These are phyloP conservation scores for Elegia similella DNA, from an alignment of 2,888 invertebrate genomes.

Conservation along the genomic window DNA sequence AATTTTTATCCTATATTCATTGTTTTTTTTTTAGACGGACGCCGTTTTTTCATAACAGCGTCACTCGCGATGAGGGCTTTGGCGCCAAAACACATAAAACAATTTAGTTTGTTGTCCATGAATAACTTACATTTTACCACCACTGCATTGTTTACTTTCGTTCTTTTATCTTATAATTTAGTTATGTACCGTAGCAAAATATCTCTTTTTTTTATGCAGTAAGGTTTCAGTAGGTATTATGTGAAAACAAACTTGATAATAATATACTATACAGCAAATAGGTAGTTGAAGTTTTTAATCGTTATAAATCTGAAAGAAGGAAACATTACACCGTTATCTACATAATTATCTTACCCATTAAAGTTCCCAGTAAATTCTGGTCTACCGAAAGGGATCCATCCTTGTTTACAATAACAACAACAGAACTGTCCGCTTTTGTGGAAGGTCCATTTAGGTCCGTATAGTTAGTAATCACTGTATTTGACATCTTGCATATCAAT, in stretches of 20 bases:
- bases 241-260: no score
- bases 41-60: neutral
- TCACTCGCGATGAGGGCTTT: neutral
- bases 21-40: neutral
- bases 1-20: neutral
- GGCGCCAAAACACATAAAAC: neutral
- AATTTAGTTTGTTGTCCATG: no score
- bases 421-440: slow-evolving; percentile 84
- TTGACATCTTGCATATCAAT: slow-evolving; percentile 73
- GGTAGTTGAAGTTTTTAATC: no score
- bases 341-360: slow-evolving; percentile 83
- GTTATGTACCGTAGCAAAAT: no score
- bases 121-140: no score
- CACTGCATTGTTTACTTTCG: no score
- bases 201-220: no score
- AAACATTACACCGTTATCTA: neutral
- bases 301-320: neutral
- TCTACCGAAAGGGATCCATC: slow-evolving; percentile 92
- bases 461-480: slow-evolving; percentile 79
- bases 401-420: slow-evolving; percentile 92
- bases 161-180: no score
- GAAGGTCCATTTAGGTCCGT: slow-evolving; percentile 78
- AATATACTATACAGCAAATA: no score
- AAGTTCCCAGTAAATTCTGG: slow-evolving; percentile 88
- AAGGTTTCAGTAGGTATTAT: no score